A percentile compares a stretch with the other conserved stretches of the same genome.
Evolutionary conservation across 2,113 vertebrate genomes (phyloP).

Genomic region (Hypocryptadius cinnamomeus): DNA sequence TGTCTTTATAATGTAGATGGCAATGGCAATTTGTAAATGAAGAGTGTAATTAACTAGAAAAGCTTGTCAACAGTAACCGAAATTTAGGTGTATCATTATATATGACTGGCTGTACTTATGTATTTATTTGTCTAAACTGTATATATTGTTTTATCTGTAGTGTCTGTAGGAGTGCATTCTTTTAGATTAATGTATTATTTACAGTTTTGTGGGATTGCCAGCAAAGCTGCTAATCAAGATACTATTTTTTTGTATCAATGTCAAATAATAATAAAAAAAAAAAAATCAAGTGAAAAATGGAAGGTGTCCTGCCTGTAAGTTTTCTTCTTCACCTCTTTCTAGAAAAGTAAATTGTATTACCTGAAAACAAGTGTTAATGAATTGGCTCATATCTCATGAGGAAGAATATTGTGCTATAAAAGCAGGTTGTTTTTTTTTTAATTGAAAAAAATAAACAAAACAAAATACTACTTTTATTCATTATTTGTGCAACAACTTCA

Average conservation of each 20-base stretch:
- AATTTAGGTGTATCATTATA: conserved; percentile 68
- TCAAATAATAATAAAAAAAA: conserved; percentile 58
- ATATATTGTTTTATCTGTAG: conserved; percentile 73
- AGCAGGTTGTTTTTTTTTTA: conserved; percentile 24
- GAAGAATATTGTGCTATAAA: conserved; percentile 51
- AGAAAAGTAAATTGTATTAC: conserved; percentile 44
- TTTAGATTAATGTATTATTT: conserved; percentile 71
- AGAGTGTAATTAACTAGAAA: conserved; percentile 68
- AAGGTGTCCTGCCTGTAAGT: conserved; percentile 42
- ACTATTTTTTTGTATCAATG: conserved; percentile 78
- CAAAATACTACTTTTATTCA: conserved; percentile 3
- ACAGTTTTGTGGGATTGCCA: conserved; percentile 73
- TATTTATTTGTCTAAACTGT: conserved; percentile 81
- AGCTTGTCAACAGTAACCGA: conserved; percentile 64
- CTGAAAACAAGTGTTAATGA: conserved; percentile 41
- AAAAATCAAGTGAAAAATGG: conserved; percentile 5
- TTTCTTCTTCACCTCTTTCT: conserved; percentile 36
- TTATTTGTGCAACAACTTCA: not conserved
- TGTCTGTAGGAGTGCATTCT: conserved; percentile 76
- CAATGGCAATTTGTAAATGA: conserved; percentile 69
- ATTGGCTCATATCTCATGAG: conserved; percentile 25
- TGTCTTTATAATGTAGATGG: conserved; percentile 30
- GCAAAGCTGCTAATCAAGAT: conserved; percentile 75
- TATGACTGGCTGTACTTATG: conserved; percentile 77
- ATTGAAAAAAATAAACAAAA: conserved; percentile 39